Percentiles rank a stretch among this genome's conserved stretches.
Conservation (phyloP, 2,888 invertebrate genomes). For the Cyaniris semiargus region DNA sequence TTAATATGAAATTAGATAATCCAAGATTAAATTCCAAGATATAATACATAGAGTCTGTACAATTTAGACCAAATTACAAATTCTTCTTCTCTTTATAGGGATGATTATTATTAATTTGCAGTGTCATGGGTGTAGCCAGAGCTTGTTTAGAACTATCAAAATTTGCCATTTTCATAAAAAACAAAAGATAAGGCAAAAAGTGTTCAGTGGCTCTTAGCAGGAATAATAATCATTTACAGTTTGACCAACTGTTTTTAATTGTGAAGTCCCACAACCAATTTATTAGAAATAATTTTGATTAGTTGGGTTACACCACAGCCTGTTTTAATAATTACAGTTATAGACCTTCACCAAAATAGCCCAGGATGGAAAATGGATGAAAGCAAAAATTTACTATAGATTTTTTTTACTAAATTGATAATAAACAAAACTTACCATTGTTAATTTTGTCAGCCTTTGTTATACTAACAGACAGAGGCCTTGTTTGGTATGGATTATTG, state of each 20-base stretch:
- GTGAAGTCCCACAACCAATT: not conserved
- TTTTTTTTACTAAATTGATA: not conserved
- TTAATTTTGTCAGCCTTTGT: slow-evolving; percentile 72
- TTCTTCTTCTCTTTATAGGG: no score
- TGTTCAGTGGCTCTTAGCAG: not conserved
- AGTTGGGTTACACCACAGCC: not conserved
- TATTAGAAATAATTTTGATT: not conserved
- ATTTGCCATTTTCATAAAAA: not conserved
- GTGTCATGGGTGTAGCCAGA: not conserved
- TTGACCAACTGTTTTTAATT: not conserved
- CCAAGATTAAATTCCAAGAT: not conserved
- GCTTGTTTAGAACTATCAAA: not conserved
- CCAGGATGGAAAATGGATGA: not conserved
- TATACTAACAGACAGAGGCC: slow-evolving; percentile 72
- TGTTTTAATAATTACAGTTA: not conserved
- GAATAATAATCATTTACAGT: no score
- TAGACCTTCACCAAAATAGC: slow-evolving; percentile 6
- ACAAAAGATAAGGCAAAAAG: not conserved
- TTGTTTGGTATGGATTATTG: slow-evolving; percentile 75
- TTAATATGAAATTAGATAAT: not conserved
- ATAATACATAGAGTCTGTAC: no score
- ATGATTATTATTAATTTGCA: not conserved
- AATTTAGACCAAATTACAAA: no score
- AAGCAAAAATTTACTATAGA: not conserved
- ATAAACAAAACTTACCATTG: slow-evolving; percentile 53